Percentiles rank a stretch among this genome's conserved stretches.
phyloP scores from a whole-genome alignment of 2,113 vertebrate genomes.

The Sceloporus undulatus region DNA sequence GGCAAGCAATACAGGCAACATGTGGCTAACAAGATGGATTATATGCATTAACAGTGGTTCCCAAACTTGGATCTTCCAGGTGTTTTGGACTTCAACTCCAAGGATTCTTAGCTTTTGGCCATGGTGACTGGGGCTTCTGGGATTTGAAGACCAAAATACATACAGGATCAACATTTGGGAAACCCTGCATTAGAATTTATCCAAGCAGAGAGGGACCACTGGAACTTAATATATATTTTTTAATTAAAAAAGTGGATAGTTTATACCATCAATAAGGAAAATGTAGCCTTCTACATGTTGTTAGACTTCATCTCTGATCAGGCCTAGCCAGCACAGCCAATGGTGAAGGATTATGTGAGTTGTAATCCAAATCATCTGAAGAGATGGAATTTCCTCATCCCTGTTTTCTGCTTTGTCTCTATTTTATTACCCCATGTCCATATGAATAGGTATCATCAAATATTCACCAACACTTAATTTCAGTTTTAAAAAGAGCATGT shows the following conservation, averaged over 20 bases:
- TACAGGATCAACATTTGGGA: no score
- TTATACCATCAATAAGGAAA: background rate
- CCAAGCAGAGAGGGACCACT: background rate
- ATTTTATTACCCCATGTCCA: background rate
- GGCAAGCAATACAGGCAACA: background rate
- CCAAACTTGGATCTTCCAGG: no score
- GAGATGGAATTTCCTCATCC: background rate
- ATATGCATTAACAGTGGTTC: no score
- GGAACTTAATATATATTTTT: background rate
- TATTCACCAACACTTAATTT: background rate
- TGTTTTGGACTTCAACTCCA: no score
- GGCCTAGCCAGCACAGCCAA: no score
- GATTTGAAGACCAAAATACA: no score
- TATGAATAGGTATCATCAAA: background rate
- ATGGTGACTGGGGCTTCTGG: no score
- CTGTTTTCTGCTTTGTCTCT: background rate
- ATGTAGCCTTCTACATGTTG: no score
- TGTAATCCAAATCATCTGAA: background rate
- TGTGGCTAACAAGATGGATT: background rate
- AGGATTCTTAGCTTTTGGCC: no score
- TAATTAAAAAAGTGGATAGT: background rate
- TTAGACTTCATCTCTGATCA: no score
- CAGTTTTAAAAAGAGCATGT: background rate
- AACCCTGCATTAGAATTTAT: background rate
- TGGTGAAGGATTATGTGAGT: background rate